These are phyloP conservation scores for Rapana venosa DNA, from an alignment of 2,888 invertebrate species.

Conservation along the genomic window DNA sequence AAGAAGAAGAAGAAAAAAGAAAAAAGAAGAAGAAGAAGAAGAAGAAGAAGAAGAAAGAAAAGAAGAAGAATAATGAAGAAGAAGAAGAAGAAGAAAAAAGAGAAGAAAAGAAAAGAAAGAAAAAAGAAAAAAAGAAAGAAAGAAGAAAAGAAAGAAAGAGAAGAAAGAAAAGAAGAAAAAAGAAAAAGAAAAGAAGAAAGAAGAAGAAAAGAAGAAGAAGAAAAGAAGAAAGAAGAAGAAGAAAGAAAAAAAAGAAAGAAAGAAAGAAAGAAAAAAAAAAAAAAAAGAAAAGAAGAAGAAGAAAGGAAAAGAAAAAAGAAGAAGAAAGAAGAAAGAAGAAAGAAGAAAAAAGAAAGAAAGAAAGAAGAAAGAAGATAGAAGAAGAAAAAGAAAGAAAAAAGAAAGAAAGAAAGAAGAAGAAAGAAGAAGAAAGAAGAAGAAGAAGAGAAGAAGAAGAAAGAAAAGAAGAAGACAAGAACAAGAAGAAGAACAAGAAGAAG, in stretches of 20 bases:
- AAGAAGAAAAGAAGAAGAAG: background rate
- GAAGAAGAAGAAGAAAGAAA: background rate
- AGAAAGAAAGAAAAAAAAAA: background rate
- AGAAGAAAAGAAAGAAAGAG: background rate
- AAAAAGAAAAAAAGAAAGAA: background rate
- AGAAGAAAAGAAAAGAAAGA: background rate
- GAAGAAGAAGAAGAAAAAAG: background rate
- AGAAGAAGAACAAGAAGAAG: background rate
- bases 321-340: background rate
- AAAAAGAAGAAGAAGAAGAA: too few species aligned
- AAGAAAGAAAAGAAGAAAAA: background rate
- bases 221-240: background rate
- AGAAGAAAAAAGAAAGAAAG: background rate
- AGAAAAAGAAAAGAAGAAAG: background rate
- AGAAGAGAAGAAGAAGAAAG: background rate
- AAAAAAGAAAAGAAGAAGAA: too few species aligned
- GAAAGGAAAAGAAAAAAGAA: background rate
- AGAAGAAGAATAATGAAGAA: background rate
- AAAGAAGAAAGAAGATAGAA: background rate
- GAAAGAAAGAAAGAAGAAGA: background rate
- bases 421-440: background rate
- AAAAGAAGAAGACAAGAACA: background rate
- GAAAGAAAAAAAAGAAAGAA: too few species aligned
- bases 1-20: background rate
- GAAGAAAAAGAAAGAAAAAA: background rate